Conservation (phyloP, 1,140 invertebrate species). For the Mylabris phalerata region DNA sequence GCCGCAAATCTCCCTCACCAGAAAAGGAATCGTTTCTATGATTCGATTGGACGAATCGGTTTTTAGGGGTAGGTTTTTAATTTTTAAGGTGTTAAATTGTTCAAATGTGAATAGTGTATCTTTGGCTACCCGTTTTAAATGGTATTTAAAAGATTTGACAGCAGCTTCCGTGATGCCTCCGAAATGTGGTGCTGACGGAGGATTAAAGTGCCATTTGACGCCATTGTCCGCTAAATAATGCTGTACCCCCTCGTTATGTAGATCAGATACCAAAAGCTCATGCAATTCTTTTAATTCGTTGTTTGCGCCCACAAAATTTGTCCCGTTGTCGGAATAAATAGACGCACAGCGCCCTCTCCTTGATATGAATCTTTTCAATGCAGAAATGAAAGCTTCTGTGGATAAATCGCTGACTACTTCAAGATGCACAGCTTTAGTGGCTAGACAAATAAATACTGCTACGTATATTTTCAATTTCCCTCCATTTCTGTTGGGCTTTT, state of each 20-base stretch:
- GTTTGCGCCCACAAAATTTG: constrained; percentile 14
- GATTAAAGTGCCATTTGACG: too few relatives aligned
- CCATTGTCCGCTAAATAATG: too few relatives aligned
- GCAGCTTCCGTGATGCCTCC: too few relatives aligned
- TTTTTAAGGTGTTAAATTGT: constrained; percentile 10
- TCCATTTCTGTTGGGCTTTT: too few relatives aligned
- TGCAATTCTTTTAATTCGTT: constrained; percentile 4
- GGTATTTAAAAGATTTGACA: constrained; percentile 40
- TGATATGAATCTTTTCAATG: constrained; percentile 35
- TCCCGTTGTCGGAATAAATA: constrained; percentile 19
- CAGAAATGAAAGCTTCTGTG: constrained; percentile 25
- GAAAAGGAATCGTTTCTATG: too few relatives aligned
- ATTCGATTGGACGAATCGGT: too few relatives aligned
- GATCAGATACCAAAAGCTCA: too few relatives aligned
- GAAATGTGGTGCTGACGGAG: too few relatives aligned
- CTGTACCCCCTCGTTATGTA: too few relatives aligned
- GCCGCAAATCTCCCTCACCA: too few relatives aligned
- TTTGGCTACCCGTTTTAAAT: constrained; percentile 25
- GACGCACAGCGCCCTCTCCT: constrained; percentile 7
- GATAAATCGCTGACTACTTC: constrained; percentile 30
- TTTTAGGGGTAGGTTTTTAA: too few relatives aligned
- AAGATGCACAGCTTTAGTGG: constrained; percentile 31
- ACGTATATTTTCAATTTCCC: background rate
- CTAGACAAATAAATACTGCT: constrained; percentile 10
- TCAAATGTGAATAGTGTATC: constrained; percentile 5